Base-by-base conservation (phyloP, 2,888 invertebrate species). In the Agriotes lineatus region DNA sequence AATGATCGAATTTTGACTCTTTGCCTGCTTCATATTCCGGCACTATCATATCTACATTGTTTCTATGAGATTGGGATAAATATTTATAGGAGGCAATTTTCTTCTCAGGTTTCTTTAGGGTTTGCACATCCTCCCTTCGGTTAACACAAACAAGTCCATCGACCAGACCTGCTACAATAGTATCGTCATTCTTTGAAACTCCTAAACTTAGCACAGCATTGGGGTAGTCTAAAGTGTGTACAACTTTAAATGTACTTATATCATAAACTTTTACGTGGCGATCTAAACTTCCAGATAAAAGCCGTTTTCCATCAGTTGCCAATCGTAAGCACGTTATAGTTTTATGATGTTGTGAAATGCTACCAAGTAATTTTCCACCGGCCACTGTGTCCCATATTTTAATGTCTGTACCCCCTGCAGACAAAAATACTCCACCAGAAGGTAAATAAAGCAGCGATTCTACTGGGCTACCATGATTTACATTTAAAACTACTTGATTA, bases 211-310 rank as follows among this genome's bases (percentile, higher is more conserved):
- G 87, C 45, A 99, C 89, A 10, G 96, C 92, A 83, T 96, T 96
- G 0, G 97, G 94, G 82, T 94, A 97, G 81, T 94, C 93, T 65
- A 97, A 87, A 7, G 94, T 95, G 79, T 97, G 95, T 0, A 97
- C 93, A 1, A 92, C 90, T 85, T 94, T 92, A 82, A 95, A 97
- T 1, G 92, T 92, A 25, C 91, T 88, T 25, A 95, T 88, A 81
- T 97, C 97, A 83, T 96, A 96, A 73, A 98, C 90, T 85, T 97
- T 97, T 0, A 97, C 93, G 85, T 96, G 96, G 72, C 95, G 90
- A 83, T 99, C 99, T 63, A 99, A 86, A 1, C 96, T 95, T 0
- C 93, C 96, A 0, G 97, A 96, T 76, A 98, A 83, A 16, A 99
- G 86, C 78, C 95, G 89, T 72, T 90, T 92, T 19, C 93, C 93